phyloP scores from a whole-genome alignment of 2,113 vertebrate species.

The Microcebus griseorufus region DNA sequence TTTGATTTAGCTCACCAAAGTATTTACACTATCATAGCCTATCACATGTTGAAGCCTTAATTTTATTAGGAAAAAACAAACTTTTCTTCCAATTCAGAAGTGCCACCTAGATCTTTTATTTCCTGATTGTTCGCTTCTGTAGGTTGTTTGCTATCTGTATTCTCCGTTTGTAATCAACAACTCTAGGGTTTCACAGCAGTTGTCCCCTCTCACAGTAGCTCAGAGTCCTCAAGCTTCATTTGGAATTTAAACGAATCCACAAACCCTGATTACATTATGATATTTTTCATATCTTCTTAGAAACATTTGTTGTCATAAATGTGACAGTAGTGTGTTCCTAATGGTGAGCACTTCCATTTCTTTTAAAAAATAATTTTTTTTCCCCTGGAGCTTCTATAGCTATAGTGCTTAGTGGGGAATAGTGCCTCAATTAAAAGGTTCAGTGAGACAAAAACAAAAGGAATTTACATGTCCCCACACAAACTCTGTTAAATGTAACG shows the following conservation, averaged over 20 bases:
- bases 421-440: neutral
- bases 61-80: neutral
- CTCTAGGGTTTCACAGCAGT: neutral
- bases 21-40: neutral
- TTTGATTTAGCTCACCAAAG: neutral
- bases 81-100: neutral
- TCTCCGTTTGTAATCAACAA: neutral
- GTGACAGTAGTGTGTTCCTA: neutral
- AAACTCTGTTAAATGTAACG: neutral
- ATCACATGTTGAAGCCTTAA: neutral
- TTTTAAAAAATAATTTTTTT: neutral
- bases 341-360: neutral
- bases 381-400: neutral
- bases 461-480: neutral
- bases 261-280: neutral
- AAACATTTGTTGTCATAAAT: neutral
- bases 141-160: too few relatives aligned
- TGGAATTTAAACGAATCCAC: neutral
- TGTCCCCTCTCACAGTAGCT: neutral
- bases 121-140: neutral
- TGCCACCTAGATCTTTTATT: neutral
- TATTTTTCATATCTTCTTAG: neutral
- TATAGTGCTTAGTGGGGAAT: fast-evolving
- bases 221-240: neutral
- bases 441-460: neutral